A percentile compares a stretch with the other conserved stretches of the same genome.
Evolutionary conservation across 2,113 vertebrate genomes (phyloP).

Genomic region (Fulica atra): DNA sequence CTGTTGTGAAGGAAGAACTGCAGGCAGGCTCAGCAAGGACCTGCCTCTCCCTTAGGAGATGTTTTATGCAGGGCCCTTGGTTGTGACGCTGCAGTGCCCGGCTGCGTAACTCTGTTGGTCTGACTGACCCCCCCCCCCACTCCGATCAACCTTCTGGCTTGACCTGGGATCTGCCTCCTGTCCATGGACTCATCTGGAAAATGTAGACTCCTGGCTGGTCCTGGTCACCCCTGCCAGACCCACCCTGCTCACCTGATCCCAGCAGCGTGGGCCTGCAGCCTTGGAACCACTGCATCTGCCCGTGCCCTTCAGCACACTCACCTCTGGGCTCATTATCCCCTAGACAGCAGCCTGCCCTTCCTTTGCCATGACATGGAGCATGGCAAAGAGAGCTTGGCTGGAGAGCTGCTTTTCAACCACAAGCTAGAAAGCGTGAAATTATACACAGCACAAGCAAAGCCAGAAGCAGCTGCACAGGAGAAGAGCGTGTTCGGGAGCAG

Average conservation of each 20-base stretch:
- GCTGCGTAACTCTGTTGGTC: not conserved
- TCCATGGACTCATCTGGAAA: not conserved
- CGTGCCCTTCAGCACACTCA: fast-evolving
- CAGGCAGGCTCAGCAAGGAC: not conserved
- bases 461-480: not conserved
- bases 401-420: not conserved
- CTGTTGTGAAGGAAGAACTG: not conserved
- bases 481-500: not conserved
- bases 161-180: not conserved
- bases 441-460: fast-evolving
- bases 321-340: not conserved
- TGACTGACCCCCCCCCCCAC: not conserved
- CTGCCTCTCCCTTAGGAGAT: not conserved
- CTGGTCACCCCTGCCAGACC: not conserved
- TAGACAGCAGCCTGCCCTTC: not conserved
- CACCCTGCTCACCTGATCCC: fast-evolving
- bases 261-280: not conserved
- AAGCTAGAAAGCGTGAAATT: not conserved
- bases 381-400: not conserved
- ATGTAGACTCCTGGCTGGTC: not conserved
- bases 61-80: not conserved
- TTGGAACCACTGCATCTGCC: not conserved
- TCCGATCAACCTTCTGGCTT: not conserved
- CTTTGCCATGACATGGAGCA: not conserved
- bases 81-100: not conserved